Evolutionary conservation across 2,888 invertebrate genomes (phyloP).

Genomic region (Phragmatobia fuliginosa): DNA sequence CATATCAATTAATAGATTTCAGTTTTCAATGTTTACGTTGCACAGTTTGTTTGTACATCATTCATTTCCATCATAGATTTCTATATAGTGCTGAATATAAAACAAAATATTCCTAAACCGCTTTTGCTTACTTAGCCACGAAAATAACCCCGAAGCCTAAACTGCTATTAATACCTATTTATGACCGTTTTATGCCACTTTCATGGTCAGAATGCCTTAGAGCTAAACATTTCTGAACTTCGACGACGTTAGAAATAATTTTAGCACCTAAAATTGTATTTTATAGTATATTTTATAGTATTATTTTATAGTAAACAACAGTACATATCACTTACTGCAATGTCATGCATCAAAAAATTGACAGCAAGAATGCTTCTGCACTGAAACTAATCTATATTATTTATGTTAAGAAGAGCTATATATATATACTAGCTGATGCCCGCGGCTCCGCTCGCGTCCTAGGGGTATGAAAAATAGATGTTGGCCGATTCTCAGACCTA

Average conservation of each 20-base stretch:
- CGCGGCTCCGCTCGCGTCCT: too few species aligned
- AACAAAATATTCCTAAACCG: not conserved
- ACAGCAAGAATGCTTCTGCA: not conserved
- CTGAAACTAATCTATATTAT: not conserved
- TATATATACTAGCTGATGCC: too few species aligned
- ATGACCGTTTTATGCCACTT: constrained; percentile 33
- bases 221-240: constrained; percentile 7
- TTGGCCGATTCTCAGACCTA: too few species aligned
- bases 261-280: not conserved
- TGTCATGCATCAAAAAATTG: not conserved
- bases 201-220: constrained; percentile 38
- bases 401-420: not conserved
- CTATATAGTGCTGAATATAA: too few species aligned
- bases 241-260: not conserved
- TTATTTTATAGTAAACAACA: not conserved
- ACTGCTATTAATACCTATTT: constrained; percentile 42
- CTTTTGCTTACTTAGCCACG: not conserved
- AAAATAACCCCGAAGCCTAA: constrained; percentile 2
- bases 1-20: not conserved
- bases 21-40: too few species aligned
- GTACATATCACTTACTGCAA: not conserved
- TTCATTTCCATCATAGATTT: not conserved
- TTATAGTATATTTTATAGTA: too few species aligned
- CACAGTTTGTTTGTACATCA: not conserved
- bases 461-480: too few species aligned